phyloP scores from a whole-genome alignment of 2,888 invertebrate genomes.

The Pherbina coryleti region DNA sequence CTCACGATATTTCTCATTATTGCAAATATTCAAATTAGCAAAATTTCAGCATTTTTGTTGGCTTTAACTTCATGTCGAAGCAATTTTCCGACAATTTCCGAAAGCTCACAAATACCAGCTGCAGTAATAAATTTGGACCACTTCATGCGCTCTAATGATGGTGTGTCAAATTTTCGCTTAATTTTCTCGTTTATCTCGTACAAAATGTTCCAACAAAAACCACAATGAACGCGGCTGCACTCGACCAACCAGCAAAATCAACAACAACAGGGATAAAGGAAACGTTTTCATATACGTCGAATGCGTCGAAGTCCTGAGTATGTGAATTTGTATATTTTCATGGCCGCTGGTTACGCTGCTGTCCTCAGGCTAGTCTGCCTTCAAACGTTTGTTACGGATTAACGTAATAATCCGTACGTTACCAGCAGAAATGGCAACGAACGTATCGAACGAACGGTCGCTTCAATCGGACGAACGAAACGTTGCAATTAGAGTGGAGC shows the following conservation, averaged over 20 bases:
- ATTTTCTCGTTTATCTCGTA: background rate
- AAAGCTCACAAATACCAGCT: conserved; percentile 3
- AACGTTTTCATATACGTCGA: background rate
- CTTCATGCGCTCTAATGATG: background rate
- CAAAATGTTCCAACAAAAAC: conserved; percentile 13
- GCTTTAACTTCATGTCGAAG: too few species aligned
- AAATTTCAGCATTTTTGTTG: too few species aligned
- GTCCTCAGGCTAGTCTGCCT: background rate
- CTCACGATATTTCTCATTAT: too few species aligned
- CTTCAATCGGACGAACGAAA: background rate
- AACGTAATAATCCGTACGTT: background rate
- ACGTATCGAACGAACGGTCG: background rate
- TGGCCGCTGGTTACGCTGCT: background rate
- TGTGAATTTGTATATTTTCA: background rate
- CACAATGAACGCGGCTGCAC: background rate
- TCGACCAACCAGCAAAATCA: too few species aligned
- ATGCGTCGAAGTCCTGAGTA: background rate
- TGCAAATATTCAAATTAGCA: too few species aligned
- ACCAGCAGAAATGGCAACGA: background rate
- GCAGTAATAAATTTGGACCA: background rate
- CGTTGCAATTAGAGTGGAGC: background rate
- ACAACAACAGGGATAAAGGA: background rate
- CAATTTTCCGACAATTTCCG: too few species aligned
- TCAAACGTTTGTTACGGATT: conserved; percentile 3
- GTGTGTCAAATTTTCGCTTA: background rate